Percentiles rank a stretch among this genome's conserved stretches.
These are phyloP conservation scores for Drosophila formosana DNA, from an alignment of 2,888 invertebrate species.

Conservation along the genomic window DNA sequence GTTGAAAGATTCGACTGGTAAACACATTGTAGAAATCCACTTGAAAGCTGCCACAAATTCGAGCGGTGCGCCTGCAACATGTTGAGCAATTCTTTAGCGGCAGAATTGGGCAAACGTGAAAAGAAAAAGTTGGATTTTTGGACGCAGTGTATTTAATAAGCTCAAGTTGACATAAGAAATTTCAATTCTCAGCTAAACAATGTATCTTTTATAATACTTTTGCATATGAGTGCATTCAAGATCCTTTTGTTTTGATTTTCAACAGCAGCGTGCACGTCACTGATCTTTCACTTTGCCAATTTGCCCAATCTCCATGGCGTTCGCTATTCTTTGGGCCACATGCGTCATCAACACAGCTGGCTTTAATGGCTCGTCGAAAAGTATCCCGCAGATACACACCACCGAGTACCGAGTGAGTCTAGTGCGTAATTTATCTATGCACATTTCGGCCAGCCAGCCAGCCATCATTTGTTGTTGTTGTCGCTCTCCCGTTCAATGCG, in stretches of 20 bases:
- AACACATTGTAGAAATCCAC: conserved; percentile 11
- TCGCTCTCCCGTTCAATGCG: conserved; percentile 29
- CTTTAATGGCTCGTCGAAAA: conserved; percentile 3
- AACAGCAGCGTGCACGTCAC: conserved; percentile 6
- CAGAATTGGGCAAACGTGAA: background rate
- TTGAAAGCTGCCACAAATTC: background rate
- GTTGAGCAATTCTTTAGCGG: background rate
- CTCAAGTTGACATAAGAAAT: no score
- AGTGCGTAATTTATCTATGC: conserved; percentile 64
- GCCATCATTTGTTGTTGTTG: conserved; percentile 24
- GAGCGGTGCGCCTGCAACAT: background rate
- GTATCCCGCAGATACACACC: conserved; percentile 38
- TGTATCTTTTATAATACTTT: background rate
- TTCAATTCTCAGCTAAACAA: no score
- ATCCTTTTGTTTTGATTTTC: background rate
- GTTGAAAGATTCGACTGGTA: conserved; percentile 16
- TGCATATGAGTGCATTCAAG: background rate
- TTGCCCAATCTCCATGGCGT: background rate
- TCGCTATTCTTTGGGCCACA: background rate
- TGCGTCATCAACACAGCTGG: conserved; percentile 45
- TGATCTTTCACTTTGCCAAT: conserved; percentile 21
- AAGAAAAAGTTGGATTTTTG: background rate
- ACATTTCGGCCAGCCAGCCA: conserved; percentile 46
- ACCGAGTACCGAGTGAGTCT: background rate
- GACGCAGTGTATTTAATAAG: no score